Evolutionary conservation across 2,797 vertebrate species (phyloP).

Genomic region (Sebastes wilsoni): DNA sequence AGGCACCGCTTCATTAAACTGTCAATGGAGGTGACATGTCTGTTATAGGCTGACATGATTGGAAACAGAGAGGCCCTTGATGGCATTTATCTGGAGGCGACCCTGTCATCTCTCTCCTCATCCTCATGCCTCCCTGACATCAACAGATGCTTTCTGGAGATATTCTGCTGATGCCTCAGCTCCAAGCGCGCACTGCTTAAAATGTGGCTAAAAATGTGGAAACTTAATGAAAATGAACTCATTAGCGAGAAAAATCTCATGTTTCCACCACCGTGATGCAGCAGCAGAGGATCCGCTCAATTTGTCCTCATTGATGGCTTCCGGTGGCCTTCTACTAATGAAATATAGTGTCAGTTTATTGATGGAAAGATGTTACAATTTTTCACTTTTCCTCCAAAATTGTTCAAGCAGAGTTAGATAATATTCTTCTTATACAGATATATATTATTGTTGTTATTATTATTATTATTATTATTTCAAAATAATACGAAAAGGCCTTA

Average conservation of each 20-base stretch:
- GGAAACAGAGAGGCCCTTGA: conserved; percentile 75
- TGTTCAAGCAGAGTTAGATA: background rate
- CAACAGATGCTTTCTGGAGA: conserved; percentile 59
- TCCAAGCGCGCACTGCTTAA: background rate
- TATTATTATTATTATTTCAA: background rate
- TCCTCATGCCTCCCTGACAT: conserved; percentile 47
- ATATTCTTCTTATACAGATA: background rate
- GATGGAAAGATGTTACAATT: background rate
- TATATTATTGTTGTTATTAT: background rate
- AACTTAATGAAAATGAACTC: background rate
- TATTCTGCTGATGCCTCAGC: conserved; percentile 15
- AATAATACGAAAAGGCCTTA: background rate
- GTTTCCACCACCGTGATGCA: background rate
- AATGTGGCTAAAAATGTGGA: background rate
- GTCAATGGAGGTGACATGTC: conserved; percentile 76
- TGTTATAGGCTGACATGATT: conserved; percentile 78
- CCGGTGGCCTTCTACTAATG: background rate
- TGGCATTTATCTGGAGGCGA: conserved; percentile 78
- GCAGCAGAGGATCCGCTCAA: background rate
- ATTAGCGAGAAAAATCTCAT: background rate
- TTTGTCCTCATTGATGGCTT: conserved; percentile 1
- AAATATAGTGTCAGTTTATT: background rate
- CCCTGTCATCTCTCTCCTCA: conserved; percentile 66
- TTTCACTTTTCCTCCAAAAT: background rate
- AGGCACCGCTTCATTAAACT: conserved; percentile 73